A percentile compares a stretch with the other conserved stretches of the same genome.
Conservation (phyloP, 2,113 vertebrate species). For the Proteles cristata region DNA sequence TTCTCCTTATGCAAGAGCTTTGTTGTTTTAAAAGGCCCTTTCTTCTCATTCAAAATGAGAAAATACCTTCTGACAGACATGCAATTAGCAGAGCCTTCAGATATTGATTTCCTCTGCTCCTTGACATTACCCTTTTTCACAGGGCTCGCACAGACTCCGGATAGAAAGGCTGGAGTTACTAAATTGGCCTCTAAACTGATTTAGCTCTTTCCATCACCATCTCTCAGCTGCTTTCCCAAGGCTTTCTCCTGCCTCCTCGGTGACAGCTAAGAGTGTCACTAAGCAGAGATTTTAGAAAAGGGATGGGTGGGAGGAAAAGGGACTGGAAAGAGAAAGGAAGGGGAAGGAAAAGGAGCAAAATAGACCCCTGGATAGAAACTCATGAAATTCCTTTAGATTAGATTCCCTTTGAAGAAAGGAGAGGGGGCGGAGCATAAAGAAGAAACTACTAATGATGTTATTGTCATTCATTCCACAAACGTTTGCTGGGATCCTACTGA, state of each 20-base stretch:
- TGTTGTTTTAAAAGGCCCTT: constrained; percentile 66
- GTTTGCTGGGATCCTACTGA: background rate
- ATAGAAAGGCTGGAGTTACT: background rate
- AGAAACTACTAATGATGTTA: background rate
- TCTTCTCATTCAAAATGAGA: constrained; percentile 67
- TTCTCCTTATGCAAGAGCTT: constrained; percentile 16
- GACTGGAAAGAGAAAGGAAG: background rate
- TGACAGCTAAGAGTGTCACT: background rate
- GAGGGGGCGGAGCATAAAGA: background rate
- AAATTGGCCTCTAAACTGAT: background rate
- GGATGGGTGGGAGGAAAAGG: background rate
- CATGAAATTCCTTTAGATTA: background rate
- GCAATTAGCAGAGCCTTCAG: constrained; percentile 58
- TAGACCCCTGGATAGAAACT: background rate
- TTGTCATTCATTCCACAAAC: background rate
- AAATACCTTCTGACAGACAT: constrained; percentile 57
- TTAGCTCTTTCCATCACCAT: background rate
- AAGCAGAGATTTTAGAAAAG: background rate
- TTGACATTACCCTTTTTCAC: background rate
- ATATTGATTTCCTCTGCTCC: constrained; percentile 22
- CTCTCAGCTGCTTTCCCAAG: background rate
- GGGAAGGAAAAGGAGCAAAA: background rate
- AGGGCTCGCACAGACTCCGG: background rate
- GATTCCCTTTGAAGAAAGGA: constrained; percentile 16
- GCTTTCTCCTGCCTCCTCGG: background rate